Base-by-base conservation (phyloP, 2,888 invertebrate genomes). In the Pterostichus niger region DNA sequence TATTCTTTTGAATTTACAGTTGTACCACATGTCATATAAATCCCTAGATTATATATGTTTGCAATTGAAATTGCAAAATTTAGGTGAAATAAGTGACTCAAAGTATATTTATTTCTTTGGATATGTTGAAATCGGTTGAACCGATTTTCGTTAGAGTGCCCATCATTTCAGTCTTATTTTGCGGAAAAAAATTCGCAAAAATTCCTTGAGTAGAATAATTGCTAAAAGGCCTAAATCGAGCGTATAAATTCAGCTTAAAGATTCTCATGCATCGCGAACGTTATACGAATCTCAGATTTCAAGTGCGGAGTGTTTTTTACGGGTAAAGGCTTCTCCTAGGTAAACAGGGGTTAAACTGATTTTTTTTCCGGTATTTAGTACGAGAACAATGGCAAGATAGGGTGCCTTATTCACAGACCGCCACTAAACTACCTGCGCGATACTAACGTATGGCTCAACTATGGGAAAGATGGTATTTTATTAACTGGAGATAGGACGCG, bases 341-440 rank as follows among this genome's bases (percentile, higher is more conserved):
- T 64, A 64, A 64, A 64, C 64, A 64, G 64, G 64, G 64, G 64
- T 64, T 31, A 64, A 64, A 31, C 17, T 40, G 2, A 49, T 6
- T 49, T 49, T 64, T 35, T 64, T n/a, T 64, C 31, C 64, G 35
- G 64, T 64, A 64, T 64, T 64, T 64, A 64, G 64, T 35, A 35
- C 6, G 13, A 64, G 64, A 64, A 64, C 64, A 64, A 64, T 35
- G 35, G 49, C 49, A 10, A 5, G 11, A 13, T n/a, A n/a, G 13
- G n/a, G 64, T 64, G 13, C 64, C 33, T 6, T 64, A 64, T 64
- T 59, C 59, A 56, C 5, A 56, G 17, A 56, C 13, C 9, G n/a
- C 17, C 17, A 31, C 59, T 59, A 59, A 54, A 31, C 31, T 59
- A 59, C 59, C 59, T 59, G 59, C 24, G 31, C 13, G 40, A 15